Evolutionary conservation across 2,888 invertebrate species (phyloP).

Genomic region (Seladonia tumulorum): DNA sequence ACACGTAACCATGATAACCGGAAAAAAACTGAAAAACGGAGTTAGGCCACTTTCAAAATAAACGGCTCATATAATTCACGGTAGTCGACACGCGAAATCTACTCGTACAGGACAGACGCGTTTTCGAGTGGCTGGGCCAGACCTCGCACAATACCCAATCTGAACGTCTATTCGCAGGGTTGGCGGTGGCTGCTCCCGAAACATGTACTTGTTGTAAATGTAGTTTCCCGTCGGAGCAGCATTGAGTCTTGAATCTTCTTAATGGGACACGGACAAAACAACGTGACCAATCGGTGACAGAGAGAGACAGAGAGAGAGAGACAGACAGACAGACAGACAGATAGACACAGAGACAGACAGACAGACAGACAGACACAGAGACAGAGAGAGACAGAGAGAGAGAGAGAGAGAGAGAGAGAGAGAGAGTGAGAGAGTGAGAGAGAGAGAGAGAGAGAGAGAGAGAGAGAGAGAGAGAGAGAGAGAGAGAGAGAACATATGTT

Average conservation of each 20-base stretch:
- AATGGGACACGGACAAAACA: background rate
- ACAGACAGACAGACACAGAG: no score
- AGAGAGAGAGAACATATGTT: constrained; percentile 18
- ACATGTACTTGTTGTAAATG: constrained; percentile 6
- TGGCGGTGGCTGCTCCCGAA: background rate
- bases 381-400: background rate
- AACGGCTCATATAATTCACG: constrained; percentile 14
- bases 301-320: background rate
- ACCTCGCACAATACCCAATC: background rate
- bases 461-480: background rate
- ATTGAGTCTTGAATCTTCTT: background rate
- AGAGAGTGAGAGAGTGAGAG: no score
- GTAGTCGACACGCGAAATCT: constrained; percentile 17
- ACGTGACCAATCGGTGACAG: background rate
- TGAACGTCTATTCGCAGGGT: background rate
- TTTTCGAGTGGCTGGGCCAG: background rate
- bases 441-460: background rate
- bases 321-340: background rate
- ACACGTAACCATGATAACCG: no score
- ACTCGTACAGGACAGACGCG: background rate
- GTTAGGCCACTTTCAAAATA: no score
- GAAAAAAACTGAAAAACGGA: no score
- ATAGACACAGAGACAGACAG: no score
- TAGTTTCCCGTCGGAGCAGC: background rate
- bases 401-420: background rate